Evolutionary conservation across 37 sponge, comb jelly and placozoan genomes (phyloP), one percentile per base, ranked within the genome.

Genomic region (Axinella damicornis): DNA sequence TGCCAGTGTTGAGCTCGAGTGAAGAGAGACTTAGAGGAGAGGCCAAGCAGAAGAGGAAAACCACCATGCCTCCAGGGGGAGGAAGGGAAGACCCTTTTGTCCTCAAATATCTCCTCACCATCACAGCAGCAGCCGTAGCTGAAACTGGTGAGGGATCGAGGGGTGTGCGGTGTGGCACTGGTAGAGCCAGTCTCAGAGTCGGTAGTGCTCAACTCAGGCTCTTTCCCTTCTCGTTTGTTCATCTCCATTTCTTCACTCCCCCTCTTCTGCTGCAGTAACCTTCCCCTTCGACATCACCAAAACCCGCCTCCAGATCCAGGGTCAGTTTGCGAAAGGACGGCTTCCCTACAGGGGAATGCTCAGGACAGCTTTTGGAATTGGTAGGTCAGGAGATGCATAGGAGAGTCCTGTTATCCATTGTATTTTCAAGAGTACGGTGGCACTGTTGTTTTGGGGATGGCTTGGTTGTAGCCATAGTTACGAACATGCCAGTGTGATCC

Each of bases 271-370:
- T 24, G 16, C 28, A 91, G 94, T 96, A 38, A 97, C 95, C 19
- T 97, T 87, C 63, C 97, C 97, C 17, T 67, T 97, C 21, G 97
- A 97, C 57, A 53, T 97, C 13, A 83, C 88, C 15, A 92, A 92
- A 74, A 97, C 95, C 2, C 80, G 95, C 65, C 91, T 97, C 12
- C 90, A 92, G 78, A 71, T 95, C n/a, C 95, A 95, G 30, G 85
- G 92, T 20, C 89, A 97, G 73, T 54, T 31, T 22, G 32, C 6
- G 9, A 9, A 62, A 32, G 81, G 22, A 40, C 55, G 15, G 22
- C 16, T 38, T 32, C n/a, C 71, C 2, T 77, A 88, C 61, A 71
- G 87, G 65, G 97, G 97, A 19, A 78, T 91, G 86, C 5, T 91
- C 31, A 58, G 64, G 36, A 94, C 95, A 12, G 87, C 71, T 21